These are phyloP conservation scores for Australoheros facetus DNA, from an alignment of 2,797 vertebrate genomes.

Conservation along the genomic window DNA sequence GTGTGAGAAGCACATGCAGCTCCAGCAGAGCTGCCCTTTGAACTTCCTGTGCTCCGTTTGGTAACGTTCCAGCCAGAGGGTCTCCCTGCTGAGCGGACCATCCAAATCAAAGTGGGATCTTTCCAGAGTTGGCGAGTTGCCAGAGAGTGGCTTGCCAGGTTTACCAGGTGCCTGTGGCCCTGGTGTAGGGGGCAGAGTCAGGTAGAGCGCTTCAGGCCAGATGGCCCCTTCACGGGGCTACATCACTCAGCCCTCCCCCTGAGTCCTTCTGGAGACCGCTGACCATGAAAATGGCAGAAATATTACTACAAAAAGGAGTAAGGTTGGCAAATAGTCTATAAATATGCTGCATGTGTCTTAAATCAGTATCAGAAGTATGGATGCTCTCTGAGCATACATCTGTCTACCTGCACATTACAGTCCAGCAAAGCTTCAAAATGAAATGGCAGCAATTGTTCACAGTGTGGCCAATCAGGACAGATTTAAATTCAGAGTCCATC, in stretches of 20 bases:
- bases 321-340: neutral
- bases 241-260: constrained; percentile 50
- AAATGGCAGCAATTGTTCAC: constrained; percentile 34
- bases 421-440: constrained; percentile 9
- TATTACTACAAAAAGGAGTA: neutral
- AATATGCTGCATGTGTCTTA: neutral
- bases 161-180: constrained; percentile 67
- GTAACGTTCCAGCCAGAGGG: constrained; percentile 65
- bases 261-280: constrained; percentile 53
- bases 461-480: constrained; percentile 32
- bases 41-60: constrained; percentile 66
- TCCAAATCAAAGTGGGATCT: constrained; percentile 69
- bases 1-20: constrained; percentile 12
- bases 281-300: constrained; percentile 3
- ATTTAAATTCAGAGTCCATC: constrained; percentile 43
- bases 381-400: neutral
- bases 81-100: constrained; percentile 54
- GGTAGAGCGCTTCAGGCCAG: constrained; percentile 73
- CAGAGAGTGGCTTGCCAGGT: constrained; percentile 62
- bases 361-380: neutral
- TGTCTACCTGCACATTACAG: neutral
- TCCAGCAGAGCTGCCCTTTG: constrained; percentile 58
- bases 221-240: constrained; percentile 70
- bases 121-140: constrained; percentile 61
- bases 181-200: constrained; percentile 56